phyloP scores from a whole-genome alignment of 2,797 vertebrate genomes.

The Sus cebifrons region DNA sequence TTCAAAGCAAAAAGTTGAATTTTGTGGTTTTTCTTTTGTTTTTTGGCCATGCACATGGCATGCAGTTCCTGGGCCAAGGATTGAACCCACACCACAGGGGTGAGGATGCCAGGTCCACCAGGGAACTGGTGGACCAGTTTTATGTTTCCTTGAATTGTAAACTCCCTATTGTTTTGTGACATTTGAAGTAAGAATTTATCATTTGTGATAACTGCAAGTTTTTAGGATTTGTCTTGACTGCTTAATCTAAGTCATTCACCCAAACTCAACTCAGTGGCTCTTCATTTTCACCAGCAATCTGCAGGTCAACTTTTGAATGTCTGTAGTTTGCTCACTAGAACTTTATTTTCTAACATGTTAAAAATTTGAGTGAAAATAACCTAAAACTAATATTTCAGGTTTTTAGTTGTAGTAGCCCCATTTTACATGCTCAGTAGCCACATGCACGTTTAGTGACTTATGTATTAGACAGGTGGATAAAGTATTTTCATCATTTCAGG shows the following conservation, averaged over 20 bases:
- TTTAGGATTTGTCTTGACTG: constrained; percentile 53
- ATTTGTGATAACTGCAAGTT: constrained; percentile 25
- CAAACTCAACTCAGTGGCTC: neutral
- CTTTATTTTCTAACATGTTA: constrained; percentile 41
- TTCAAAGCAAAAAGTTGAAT: constrained; percentile 7
- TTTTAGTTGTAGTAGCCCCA: neutral
- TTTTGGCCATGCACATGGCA: too few species aligned
- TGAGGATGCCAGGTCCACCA: too few species aligned
- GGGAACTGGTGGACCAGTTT: neutral
- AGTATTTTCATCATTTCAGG: neutral
- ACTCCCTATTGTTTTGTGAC: neutral
- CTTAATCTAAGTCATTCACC: neutral
- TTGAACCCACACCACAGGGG: too few species aligned
- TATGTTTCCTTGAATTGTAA: constrained; percentile 42
- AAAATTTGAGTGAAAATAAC: constrained; percentile 44
- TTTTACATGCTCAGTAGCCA: neutral
- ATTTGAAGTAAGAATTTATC: constrained; percentile 31
- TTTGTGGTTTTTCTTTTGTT: neutral
- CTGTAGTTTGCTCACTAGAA: neutral
- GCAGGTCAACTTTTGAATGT: neutral
- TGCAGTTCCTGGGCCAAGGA: too few species aligned
- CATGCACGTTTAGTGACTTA: neutral
- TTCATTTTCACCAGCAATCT: constrained; percentile 7
- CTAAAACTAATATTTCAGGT: constrained; percentile 52
- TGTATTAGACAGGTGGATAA: neutral